Conservation (phyloP, 2,797 vertebrate species). For the Triplophysa bombifrons region DNA sequence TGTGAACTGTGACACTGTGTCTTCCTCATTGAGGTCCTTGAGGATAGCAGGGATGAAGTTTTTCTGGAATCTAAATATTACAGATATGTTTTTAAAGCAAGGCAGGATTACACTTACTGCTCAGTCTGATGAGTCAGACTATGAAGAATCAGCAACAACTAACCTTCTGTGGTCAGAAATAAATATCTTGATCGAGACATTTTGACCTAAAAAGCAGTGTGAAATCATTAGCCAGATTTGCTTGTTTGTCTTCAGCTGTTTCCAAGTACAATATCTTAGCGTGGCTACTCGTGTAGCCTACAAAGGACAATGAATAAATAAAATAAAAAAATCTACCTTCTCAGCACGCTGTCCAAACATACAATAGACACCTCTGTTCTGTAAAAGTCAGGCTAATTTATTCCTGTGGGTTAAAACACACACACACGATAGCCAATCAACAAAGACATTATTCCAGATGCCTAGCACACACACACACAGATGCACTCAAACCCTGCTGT, state of each 20-base stretch:
- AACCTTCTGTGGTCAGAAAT: not conserved
- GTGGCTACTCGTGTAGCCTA: constrained; percentile 8
- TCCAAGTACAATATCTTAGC: constrained; percentile 22
- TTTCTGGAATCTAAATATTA: too few species aligned
- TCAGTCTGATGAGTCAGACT: constrained; percentile 6
- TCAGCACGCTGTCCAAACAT: constrained; percentile 50
- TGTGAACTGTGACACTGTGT: constrained; percentile 76
- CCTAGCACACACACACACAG: constrained; percentile 30
- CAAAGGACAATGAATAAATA: constrained; percentile 28
- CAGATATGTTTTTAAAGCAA: too few species aligned
- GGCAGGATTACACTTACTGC: too few species aligned
- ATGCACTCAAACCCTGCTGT: constrained; percentile 52
- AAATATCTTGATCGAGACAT: not conserved
- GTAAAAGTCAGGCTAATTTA: constrained; percentile 59
- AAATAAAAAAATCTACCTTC: constrained; percentile 41
- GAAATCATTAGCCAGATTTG: not conserved
- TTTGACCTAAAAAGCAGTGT: constrained; percentile 16
- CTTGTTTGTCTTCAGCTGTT: constrained; percentile 21
- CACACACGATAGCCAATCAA: not conserved
- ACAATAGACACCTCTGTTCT: constrained; percentile 49
- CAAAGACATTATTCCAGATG: constrained; percentile 35
- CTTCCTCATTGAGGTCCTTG: not conserved
- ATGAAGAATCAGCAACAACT: constrained; percentile 21
- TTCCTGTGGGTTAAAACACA: constrained; percentile 59
- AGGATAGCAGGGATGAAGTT: constrained; percentile 1